Base-by-base conservation (phyloP, 2,797 vertebrate genomes). In the Gobio occitaniae region DNA sequence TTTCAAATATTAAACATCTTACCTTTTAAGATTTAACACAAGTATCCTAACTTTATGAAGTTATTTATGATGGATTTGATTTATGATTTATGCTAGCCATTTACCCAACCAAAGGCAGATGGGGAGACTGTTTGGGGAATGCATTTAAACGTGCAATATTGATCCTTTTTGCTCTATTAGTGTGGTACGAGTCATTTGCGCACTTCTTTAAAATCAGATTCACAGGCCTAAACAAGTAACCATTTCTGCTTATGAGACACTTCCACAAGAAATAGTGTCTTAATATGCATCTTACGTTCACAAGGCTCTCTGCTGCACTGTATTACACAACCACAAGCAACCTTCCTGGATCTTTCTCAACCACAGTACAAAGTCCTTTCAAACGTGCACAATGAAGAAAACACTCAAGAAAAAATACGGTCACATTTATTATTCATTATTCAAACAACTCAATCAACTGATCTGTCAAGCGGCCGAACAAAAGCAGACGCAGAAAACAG, bases 291-390 rank as follows among this genome's bases (percentile, higher is more conserved):
- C 77, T 48, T 48, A 29, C 2, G 15, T 78, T 48, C 48, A 32
- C 36, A 59, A 29, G 66, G 1, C 52, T 59, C 6, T 54, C n/a
- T 71, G 50, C n/a, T 19, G 50, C 32, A 19, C 50, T 4, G 15
- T 13, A 47, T 71, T 71, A 48, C 52, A 61, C 68, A 72, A 82
- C 68, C 54, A 48, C 69, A 19, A 44, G 52, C 54, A 61, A 32
- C 36, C 66, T 44, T 71, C 66, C 52, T 71, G 56, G 74, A 15
- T 56, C 74, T 76, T 56, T 76, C 52, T 76, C 74, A 59, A 76
- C 75, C 54, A 29, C 13, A 47, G 76, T 13, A 32, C 77, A 79
- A 48, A 48, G 41, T 65, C 56, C 76, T 61, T 44, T 21, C 59
- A 32, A 56, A 15, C 54, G 59, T 13, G 19, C 25, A n/a, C 52